These are phyloP conservation scores for Asbolus verrucosus DNA, from an alignment of 1,140 invertebrate genomes.

Conservation along the genomic window DNA sequence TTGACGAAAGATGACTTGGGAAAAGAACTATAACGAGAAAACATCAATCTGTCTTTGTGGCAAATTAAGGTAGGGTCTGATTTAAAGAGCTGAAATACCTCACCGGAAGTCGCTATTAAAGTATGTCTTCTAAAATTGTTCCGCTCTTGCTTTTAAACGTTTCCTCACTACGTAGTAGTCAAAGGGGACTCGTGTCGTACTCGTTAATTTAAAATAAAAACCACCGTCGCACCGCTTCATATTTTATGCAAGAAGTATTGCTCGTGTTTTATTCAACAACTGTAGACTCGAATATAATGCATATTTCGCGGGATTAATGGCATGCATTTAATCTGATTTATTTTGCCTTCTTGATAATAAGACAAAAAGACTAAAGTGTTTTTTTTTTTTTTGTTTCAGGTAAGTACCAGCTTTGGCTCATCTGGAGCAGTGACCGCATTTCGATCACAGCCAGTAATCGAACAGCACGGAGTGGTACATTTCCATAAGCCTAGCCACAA, in stretches of 20 bases:
- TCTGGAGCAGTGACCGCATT: constrained; percentile 9
- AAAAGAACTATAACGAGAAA: neutral
- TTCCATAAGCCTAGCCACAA: constrained; percentile 25
- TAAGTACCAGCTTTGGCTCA: constrained; percentile 26
- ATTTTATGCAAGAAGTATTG: constrained; percentile 41
- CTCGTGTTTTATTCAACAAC: constrained; percentile 37
- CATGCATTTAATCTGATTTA: constrained; percentile 22
- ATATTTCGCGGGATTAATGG: constrained; percentile 25
- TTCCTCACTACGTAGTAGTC: constrained; percentile 42
- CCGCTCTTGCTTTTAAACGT: constrained; percentile 46
- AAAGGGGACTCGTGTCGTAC: constrained; percentile 41
- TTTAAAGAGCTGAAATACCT: constrained; percentile 35
- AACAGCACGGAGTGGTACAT: constrained; percentile 29
- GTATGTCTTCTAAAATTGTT: constrained; percentile 47
- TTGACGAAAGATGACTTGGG: too few relatives aligned
- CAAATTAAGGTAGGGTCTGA: constrained; percentile 21
- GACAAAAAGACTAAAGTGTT: too few relatives aligned
- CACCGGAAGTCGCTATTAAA: constrained; percentile 49
- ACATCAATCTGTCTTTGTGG: neutral
- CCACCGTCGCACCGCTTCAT: constrained; percentile 19
- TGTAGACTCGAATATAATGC: constrained; percentile 22
- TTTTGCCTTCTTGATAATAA: constrained; percentile 17
- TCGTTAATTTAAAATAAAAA: constrained; percentile 46
- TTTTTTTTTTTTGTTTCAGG: constrained; percentile 46
- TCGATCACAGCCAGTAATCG: constrained; percentile 30